Evolutionary conservation across 2,888 invertebrate genomes (phyloP).

Genomic region (Sisyra terminalis): DNA sequence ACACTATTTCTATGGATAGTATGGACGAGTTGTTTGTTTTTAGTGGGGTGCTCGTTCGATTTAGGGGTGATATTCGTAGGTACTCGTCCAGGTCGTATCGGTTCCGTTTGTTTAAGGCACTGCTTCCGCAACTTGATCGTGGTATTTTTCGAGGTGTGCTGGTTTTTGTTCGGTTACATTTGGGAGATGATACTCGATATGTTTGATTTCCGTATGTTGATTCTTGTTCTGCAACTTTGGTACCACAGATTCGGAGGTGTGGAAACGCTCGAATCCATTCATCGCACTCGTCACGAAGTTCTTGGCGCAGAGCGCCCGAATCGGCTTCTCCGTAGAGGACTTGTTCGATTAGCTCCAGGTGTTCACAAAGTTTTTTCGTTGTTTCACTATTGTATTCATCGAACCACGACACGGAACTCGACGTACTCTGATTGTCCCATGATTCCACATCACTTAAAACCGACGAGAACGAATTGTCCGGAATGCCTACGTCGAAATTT

Average conservation of each 20-base stretch:
- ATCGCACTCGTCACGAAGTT: conserved; percentile 37
- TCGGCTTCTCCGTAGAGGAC: conserved; percentile 36
- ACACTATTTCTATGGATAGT: no score
- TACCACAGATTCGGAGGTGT: conserved; percentile 27
- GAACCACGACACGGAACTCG: conserved; percentile 31
- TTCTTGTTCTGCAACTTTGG: background rate
- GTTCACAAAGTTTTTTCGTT: conserved; percentile 30
- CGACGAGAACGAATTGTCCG: background rate
- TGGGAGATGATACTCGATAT: conserved; percentile 9
- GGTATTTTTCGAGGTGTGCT: background rate
- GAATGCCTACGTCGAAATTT: background rate
- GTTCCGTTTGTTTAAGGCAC: background rate
- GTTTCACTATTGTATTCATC: conserved; percentile 34
- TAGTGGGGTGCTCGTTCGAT: no score
- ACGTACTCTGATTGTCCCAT: conserved; percentile 15
- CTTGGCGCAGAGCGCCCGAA: conserved; percentile 29
- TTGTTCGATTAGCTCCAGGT: conserved; percentile 38
- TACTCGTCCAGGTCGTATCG: background rate
- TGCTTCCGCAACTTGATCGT: background rate
- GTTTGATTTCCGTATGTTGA: background rate
- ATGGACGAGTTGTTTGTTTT: no score
- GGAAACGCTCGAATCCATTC: conserved; percentile 41
- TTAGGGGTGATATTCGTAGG: no score
- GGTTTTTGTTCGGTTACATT: conserved; percentile 8
- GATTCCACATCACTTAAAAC: conserved; percentile 8